Percentiles rank a stretch among this genome's conserved stretches.
Evolutionary conservation across 2,888 invertebrate genomes (phyloP).

Genomic region (Dusona sp.): DNA sequence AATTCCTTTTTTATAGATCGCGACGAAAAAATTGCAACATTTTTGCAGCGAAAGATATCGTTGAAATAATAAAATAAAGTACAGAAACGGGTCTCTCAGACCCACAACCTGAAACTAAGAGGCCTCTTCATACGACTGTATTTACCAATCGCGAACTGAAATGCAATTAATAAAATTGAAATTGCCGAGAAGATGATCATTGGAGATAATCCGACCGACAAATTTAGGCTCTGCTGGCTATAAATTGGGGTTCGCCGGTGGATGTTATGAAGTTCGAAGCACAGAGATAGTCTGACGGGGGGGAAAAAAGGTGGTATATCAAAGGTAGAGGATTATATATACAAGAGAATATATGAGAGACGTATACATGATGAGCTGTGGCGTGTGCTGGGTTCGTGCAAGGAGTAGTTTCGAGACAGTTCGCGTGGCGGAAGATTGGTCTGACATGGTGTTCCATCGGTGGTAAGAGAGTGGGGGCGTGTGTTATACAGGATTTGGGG

Average conservation of each 20-base stretch:
- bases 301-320: slow-evolving; percentile 34
- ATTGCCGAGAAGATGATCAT: neutral
- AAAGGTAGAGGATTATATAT: slow-evolving; percentile 33
- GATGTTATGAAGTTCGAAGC: slow-evolving; percentile 9
- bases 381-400: slow-evolving; percentile 57
- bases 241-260: slow-evolving; percentile 18
- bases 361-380: slow-evolving; percentile 42
- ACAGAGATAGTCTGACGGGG: slow-evolving; percentile 1
- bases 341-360: neutral
- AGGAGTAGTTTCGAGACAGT: slow-evolving; percentile 61
- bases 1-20: too few relatives aligned
- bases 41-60: neutral
- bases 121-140: too few relatives aligned
- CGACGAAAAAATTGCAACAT: neutral
- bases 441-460: slow-evolving; percentile 67
- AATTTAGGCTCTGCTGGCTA: neutral
- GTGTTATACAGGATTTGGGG: slow-evolving; percentile 78
- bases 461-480: slow-evolving; percentile 73
- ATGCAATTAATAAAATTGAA: slow-evolving; percentile 3
- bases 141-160: neutral
- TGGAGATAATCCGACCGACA: slow-evolving; percentile 6
- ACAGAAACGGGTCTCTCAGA: neutral
- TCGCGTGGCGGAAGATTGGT: slow-evolving; percentile 69
- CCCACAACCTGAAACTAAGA: neutral
- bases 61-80: neutral